Evolutionary conservation across 1,140 invertebrate genomes (phyloP), one percentile per base, ranked within the genome.

Genomic region (Helicoverpa armigera): DNA sequence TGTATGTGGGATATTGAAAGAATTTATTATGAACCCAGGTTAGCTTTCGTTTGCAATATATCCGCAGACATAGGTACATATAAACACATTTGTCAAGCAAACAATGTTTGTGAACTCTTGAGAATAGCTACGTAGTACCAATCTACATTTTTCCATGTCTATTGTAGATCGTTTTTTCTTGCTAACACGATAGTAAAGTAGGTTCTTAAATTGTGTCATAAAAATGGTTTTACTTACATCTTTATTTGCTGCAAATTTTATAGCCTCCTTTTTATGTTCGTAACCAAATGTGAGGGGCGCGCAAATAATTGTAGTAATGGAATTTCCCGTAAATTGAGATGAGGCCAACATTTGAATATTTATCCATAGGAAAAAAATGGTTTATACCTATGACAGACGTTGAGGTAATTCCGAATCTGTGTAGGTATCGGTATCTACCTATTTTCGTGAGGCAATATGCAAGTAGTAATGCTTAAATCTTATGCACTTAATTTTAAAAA

Each of bases 61-160:
- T 56, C 16, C 10, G 29, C 23, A 58, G 29, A 58, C 53, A 58
- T 29, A 51, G 23, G 23, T 23, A 23, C 23, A 23, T 10, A 56
- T 58, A 72, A 56, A 58, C 43, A 58, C 13, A n/a, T 73, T 73
- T 73, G 29, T 58, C 31, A 43, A 73, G 54, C 29, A 70, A 70
- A 72, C 31, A 72, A 18, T 53, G 50, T 54, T 51, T 14, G 16
- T 53, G 50, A 72, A 31, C 13, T 23, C 69, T 29, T 31, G 69
- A 11, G 2, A 53, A 54, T 53, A 54, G 13, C 50, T 72, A 13
- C 50, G n/a, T 31, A 23, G 50, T 10, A 18, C 18, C 16, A 16
- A 50, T 43, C 16, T 18, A 69, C 65, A 67, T 14, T 16, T 69
- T 69, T 69, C 35, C 35, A 43, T 43, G 35, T 43, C 35, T 43